Percentiles rank a stretch among this genome's conserved stretches.
Conservation (phyloP, 2,888 invertebrate species). For the Ametastegia equiseti region DNA sequence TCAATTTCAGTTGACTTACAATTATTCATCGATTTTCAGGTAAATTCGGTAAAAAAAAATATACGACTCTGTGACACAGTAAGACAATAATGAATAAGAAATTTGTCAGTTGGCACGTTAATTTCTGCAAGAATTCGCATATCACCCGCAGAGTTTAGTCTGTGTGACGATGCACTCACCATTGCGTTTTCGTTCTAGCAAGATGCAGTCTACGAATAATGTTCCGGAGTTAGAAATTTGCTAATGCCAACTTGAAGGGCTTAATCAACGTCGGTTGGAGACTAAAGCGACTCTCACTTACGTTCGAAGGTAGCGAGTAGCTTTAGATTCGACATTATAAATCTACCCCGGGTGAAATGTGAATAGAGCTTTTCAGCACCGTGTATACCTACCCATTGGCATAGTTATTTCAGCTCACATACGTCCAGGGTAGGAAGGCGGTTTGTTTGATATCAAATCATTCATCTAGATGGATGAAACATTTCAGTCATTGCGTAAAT, state of each 20-base stretch:
- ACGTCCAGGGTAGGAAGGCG: neutral
- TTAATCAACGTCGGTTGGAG: slow-evolving; percentile 24
- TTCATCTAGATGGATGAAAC: neutral
- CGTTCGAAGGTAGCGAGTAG: slow-evolving; percentile 1
- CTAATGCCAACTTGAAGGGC: neutral
- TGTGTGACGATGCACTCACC: neutral
- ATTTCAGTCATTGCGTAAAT: too few relatives aligned
- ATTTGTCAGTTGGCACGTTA: neutral
- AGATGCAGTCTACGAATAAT: neutral
- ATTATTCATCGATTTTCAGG: too few relatives aligned
- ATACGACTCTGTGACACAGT: too few relatives aligned
- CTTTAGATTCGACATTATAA: neutral
- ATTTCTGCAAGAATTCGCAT: neutral
- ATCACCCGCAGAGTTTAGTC: neutral
- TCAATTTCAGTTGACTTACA: too few relatives aligned
- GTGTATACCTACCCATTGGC: neutral
- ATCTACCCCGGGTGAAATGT: neutral
- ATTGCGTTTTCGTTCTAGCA: neutral
- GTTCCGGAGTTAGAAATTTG: neutral
- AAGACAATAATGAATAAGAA: too few relatives aligned
- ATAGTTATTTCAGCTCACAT: neutral
- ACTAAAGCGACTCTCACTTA: slow-evolving; percentile 1
- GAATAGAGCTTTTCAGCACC: neutral
- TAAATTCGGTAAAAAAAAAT: too few relatives aligned
- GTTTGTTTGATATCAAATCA: neutral